Evolutionary conservation across 2,888 invertebrate species (phyloP), one percentile per base, ranked within the genome.

Genomic region (Watsonalla binaria): DNA sequence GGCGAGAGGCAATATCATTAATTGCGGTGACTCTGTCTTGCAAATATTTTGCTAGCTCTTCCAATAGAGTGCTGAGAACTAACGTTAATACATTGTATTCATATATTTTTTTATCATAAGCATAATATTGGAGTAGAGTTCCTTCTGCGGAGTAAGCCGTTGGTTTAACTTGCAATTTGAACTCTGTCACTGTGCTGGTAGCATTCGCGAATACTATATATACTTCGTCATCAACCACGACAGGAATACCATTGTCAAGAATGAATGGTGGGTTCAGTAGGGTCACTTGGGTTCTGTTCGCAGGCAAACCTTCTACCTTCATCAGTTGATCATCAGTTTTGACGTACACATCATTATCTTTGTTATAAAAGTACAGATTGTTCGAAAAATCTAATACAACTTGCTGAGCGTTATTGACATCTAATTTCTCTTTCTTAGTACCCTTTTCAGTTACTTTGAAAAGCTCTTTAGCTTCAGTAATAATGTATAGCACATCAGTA

Each of bases 81-180:
- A 80, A 9, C 0, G 34, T 34, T 0, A 76, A 14, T 0, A 86
- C 6, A 49, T 86, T 82, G 63, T 79, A 86, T 58, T 82, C 75
- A 51, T 88, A 89, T 37, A 89, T 80, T 5, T 77, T 81, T 56
- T 87, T 86, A 9, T 86, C 65, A 46, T 78, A 72, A 6, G 67
- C 86, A 13, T 70, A 83, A 57, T 80, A 87, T 34, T 84, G 78
- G 2, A 86, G 62, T 0, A 84, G 53, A 0, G 77, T 65, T 0
- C 69, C 78, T 57, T 88, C 86, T 52, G 78, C 59, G 0, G 73
- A 68, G 45, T 71, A 81, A 1, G 86, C 88, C 0, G 80, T 68
- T 0, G 86, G 84, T 5, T 68, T 72, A 0, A 65, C 68, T 13
- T 62, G 24, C 2, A 86, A 66, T 6, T 67, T 61, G 13, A 83